These are phyloP conservation scores for Caenorhabditis sulstoni DNA, from an alignment of 2,888 invertebrate species.

Conservation along the genomic window DNA sequence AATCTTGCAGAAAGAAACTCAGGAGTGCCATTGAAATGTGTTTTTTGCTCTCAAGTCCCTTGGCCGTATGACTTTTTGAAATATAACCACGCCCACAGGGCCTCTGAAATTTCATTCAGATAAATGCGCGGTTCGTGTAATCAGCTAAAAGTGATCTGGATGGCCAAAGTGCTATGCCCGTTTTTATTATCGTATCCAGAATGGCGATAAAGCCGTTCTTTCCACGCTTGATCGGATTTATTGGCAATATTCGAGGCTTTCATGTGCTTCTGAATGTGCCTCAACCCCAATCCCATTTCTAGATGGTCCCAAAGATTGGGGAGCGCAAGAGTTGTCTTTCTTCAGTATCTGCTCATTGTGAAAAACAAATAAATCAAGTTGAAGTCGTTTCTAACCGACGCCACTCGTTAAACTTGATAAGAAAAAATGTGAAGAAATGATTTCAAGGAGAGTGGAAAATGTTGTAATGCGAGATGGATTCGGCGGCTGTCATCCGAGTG, in stretches of 20 bases:
- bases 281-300: too few relatives aligned
- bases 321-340: not conserved
- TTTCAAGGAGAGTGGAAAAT: conserved; percentile 32
- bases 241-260: not conserved
- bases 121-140: too few relatives aligned
- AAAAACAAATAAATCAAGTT: conserved; percentile 42
- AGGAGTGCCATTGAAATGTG: too few relatives aligned
- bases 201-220: not conserved
- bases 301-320: too few relatives aligned
- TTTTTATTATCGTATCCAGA: not conserved
- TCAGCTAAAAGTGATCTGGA: not conserved
- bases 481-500: conserved; percentile 20
- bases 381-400: conserved; percentile 30
- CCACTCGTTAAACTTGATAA: conserved; percentile 21
- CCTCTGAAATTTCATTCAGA: too few relatives aligned
- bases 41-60: too few relatives aligned
- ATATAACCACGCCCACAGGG: too few relatives aligned
- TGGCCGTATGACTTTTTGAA: too few relatives aligned
- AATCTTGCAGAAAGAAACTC: too few relatives aligned
- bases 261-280: too few relatives aligned
- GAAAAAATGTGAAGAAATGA: conserved; percentile 45
- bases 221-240: not conserved
- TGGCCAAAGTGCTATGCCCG: not conserved
- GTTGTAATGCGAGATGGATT: conserved; percentile 43
- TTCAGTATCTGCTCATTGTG: not conserved